Conservation (phyloP, 2,888 invertebrate species). For the Melanostoma mellinum region DNA sequence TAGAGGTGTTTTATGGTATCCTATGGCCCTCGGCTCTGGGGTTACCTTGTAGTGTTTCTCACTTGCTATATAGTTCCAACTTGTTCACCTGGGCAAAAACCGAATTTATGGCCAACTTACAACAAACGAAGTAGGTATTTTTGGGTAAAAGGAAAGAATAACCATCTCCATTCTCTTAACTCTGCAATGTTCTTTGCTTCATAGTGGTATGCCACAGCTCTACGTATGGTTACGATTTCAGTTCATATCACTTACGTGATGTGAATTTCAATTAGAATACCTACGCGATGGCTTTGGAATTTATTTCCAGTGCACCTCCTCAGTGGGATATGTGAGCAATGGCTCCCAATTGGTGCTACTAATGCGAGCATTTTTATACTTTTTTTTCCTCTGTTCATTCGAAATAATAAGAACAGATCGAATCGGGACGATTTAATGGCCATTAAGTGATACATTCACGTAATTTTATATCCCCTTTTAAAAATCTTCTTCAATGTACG, state of each 20-base stretch:
- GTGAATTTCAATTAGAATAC: slow-evolving; percentile 69
- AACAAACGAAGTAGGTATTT: slow-evolving; percentile 7
- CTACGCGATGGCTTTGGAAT: slow-evolving; percentile 52
- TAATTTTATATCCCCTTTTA: slow-evolving; percentile 58
- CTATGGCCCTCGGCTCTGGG: slow-evolving; percentile 17
- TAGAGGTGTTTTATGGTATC: slow-evolving; percentile 61
- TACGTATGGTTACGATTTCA: slow-evolving; percentile 61
- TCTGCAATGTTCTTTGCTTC: slow-evolving; percentile 21
- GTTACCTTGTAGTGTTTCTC: slow-evolving; percentile 1
- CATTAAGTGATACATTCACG: slow-evolving; percentile 72
- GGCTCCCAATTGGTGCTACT: slow-evolving; percentile 68
- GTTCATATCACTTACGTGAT: slow-evolving; percentile 72
- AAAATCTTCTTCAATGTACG: neutral
- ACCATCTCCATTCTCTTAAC: slow-evolving; percentile 11
- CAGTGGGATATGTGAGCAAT: slow-evolving; percentile 58
- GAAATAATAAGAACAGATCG: slow-evolving; percentile 42
- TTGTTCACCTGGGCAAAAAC: slow-evolving; percentile 54
- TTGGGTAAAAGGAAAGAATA: slow-evolving; percentile 8
- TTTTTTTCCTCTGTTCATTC: slow-evolving; percentile 35
- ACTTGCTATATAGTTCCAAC: slow-evolving; percentile 6
- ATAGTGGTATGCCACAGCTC: slow-evolving; percentile 9
- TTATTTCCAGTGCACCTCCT: slow-evolving; percentile 54
- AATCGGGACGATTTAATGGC: slow-evolving; percentile 71
- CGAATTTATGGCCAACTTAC: slow-evolving; percentile 67
- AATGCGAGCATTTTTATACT: slow-evolving; percentile 65